These are phyloP conservation scores for Chaetodon trifascialis DNA, from an alignment of 2,113 vertebrate species.

Conservation along the genomic window DNA sequence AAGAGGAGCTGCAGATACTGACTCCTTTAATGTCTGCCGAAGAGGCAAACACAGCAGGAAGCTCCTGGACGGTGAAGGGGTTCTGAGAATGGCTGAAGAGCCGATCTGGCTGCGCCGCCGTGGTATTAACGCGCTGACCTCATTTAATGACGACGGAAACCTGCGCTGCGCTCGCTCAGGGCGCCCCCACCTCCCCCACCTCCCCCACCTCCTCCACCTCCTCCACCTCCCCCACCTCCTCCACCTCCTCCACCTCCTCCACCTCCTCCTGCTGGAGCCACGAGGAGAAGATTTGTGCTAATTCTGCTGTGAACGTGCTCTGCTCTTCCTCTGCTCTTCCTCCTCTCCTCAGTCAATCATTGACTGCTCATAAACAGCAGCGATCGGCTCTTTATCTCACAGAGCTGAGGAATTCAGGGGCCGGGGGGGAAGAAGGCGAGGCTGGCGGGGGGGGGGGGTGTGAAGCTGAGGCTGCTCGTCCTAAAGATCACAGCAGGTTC, in stretches of 20 bases:
- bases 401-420: constrained; percentile 72
- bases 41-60: neutral
- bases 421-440: constrained; percentile 54
- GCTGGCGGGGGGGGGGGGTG: constrained; percentile 1
- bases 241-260: too few relatives aligned
- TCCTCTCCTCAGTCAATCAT: constrained; percentile 59
- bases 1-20: constrained; percentile 16
- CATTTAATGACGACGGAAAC: too few relatives aligned
- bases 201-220: too few relatives aligned
- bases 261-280: too few relatives aligned
- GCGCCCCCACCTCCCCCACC: too few relatives aligned
- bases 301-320: neutral
- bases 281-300: neutral
- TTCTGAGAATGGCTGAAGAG: too few relatives aligned
- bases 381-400: constrained; percentile 65
- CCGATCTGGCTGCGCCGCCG: neutral
- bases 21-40: neutral
- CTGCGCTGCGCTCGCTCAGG: too few relatives aligned
- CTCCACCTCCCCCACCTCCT: too few relatives aligned
- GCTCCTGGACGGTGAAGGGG: neutral
- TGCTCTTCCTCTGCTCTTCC: neutral
- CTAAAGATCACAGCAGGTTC: too few relatives aligned
- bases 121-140: neutral
- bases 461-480: neutral
- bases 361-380: constrained; percentile 56